Conservation (phyloP, 2,888 invertebrate genomes). For the Drosophila cognata region DNA sequence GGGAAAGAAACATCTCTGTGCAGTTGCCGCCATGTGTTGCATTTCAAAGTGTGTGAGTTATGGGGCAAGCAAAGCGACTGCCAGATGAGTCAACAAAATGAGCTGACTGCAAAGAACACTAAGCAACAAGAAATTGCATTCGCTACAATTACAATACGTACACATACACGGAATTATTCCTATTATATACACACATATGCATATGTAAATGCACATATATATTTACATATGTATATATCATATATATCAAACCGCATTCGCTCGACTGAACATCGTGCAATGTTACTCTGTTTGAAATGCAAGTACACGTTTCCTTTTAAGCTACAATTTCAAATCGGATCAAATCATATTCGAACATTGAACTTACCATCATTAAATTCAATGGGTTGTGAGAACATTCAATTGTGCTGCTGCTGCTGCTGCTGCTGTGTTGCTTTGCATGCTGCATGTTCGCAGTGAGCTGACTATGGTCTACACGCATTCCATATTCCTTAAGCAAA, state of each 20-base stretch:
- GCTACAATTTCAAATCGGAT: constrained; percentile 25
- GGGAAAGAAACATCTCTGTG: constrained; percentile 17
- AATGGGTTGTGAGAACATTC: constrained; percentile 2
- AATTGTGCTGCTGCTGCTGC: neutral
- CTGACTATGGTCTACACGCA: neutral
- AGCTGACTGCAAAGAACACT: constrained; percentile 27
- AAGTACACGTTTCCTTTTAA: constrained; percentile 23
- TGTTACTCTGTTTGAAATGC: constrained; percentile 18
- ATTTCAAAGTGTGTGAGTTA: constrained; percentile 78
- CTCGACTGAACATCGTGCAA: constrained; percentile 29
- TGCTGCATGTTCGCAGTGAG: neutral
- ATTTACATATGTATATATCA: constrained; percentile 26
- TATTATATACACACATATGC: constrained; percentile 28
- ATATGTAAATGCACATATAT: constrained; percentile 25
- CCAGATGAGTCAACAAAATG: constrained; percentile 71
- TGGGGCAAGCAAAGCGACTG: constrained; percentile 52
- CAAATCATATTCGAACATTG: constrained; percentile 23
- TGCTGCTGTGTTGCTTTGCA: neutral
- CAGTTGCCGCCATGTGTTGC: constrained; percentile 74
- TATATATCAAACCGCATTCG: constrained; percentile 49
- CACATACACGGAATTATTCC: constrained; percentile 2
- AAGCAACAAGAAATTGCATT: constrained; percentile 35
- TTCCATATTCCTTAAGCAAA: neutral
- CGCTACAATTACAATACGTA: constrained; percentile 10
- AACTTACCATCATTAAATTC: constrained; percentile 45